Evolutionary conservation across 2,113 vertebrate species (phyloP), one percentile per base, ranked within the genome.

Genomic region (Benitochromis conjunctus): DNA sequence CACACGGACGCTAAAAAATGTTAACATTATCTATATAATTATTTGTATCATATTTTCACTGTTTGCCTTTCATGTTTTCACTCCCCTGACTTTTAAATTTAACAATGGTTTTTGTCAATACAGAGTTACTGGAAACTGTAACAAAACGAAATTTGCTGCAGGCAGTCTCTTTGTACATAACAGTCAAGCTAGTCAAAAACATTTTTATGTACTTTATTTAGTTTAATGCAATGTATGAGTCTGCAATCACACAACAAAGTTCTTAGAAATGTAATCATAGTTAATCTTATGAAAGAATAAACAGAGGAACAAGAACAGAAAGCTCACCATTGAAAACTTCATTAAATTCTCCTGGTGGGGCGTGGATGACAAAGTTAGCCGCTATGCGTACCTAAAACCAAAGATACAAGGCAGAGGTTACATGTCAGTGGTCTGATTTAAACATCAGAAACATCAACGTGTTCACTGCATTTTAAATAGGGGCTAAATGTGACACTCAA

Each of bases 321-420:
- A 41, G 96, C 97, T 97, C 86, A 99, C 98, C 98, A 90, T 99
- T 99, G 95, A 99, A 99, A 51, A 99, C 98, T 87, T 99, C 98
- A 91, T 99, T 99, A 95, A 99, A 99, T 95, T 99, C 98, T 95
- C 98, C 98, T 92, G 98, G 98, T 78, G 98, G 98, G 89, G 98
- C 97, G 83, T 99, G 98, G 94, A 98, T 98, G 92, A 99, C 97
- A 91, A 99, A 99, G 94, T 98, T 98, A 82, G 98, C 97, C 79
- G 98, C 97, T 96, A 99, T 97, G 94, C 98, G 98, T 91, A 99
- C 97, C 98, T 99, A 89, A 88, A 97, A 95, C 10, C 8, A 89
- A 48, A 90, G 12, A 58, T 2, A 74, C 8, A 36, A 43, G 26
- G 6, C 54, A 53, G 16, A 79, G 19, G 29, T 12, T 4, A 11